A percentile compares a stretch with the other conserved stretches of the same genome.
These are phyloP conservation scores for Epicauta chinensis DNA, from an alignment of 1,140 invertebrate genomes.

Conservation along the genomic window DNA sequence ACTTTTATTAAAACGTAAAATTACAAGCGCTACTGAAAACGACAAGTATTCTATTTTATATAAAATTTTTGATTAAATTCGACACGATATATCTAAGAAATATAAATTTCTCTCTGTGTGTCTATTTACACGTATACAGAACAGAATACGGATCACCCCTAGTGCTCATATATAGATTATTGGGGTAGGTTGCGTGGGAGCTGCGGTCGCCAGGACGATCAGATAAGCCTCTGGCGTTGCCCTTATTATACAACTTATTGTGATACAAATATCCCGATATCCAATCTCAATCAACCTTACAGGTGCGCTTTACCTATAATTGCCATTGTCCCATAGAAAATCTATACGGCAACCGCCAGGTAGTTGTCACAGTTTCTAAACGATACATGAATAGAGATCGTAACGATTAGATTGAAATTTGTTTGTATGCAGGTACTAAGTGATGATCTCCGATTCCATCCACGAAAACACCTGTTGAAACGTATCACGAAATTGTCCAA, in stretches of 20 bases:
- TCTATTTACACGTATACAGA: too few species aligned
- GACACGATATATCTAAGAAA: too few species aligned
- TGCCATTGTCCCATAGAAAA: constrained; percentile 14
- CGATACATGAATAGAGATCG: too few species aligned
- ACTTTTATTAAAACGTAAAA: constrained; percentile 17
- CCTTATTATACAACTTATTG: constrained; percentile 23
- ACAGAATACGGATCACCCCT: too few species aligned
- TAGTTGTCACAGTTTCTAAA: constrained; percentile 4
- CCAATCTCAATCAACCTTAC: constrained; percentile 20
- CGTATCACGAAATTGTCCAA: neutral
- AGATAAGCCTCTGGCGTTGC: constrained; percentile 13
- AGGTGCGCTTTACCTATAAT: constrained; percentile 13
- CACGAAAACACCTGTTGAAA: neutral
- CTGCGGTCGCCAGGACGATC: constrained; percentile 18
- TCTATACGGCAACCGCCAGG: neutral
- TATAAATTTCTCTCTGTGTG: too few species aligned
- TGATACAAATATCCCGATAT: constrained; percentile 20
- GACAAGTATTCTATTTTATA: constrained; percentile 10
- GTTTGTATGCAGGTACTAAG: too few species aligned
- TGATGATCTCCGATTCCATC: neutral
- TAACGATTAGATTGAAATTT: too few species aligned
- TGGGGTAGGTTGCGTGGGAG: constrained; percentile 15
- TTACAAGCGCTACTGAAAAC: constrained; percentile 1
- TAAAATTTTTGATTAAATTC: constrained; percentile 8
- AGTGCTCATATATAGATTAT: too few species aligned